phyloP scores from a whole-genome alignment of 2,113 vertebrate genomes.

The Zootoca vivipara region DNA sequence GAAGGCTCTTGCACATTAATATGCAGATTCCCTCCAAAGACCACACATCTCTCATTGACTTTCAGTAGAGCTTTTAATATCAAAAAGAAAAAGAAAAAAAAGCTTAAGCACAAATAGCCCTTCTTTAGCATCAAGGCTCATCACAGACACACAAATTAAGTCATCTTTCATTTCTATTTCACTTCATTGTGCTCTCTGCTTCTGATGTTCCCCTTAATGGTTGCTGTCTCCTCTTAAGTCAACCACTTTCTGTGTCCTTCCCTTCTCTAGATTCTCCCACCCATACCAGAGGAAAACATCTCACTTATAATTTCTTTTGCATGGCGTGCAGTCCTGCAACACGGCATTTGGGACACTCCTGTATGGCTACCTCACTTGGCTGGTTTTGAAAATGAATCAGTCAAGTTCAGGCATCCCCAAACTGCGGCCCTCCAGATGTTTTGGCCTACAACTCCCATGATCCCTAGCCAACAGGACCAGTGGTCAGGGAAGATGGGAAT shows the following conservation, averaged over 20 bases:
- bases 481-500: no score
- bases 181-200: background rate
- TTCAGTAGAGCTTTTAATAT: conserved; percentile 40
- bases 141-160: conserved; percentile 43
- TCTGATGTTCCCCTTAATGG: conserved; percentile 48
- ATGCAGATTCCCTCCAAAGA: conserved; percentile 63
- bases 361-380: background rate
- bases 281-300: conserved; percentile 14
- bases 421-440: no score
- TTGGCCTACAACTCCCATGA: no score
- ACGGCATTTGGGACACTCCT: no score
- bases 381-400: background rate
- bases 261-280: background rate
- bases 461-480: no score
- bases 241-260: background rate
- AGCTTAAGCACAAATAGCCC: conserved; percentile 30
- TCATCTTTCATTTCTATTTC: conserved; percentile 42
- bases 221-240: conserved; percentile 33
- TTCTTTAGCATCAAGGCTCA: conserved; percentile 48
- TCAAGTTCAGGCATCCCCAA: no score
- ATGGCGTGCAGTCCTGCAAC: no score
- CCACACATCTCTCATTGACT: conserved; percentile 46
- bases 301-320: background rate
- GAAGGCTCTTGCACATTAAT: conserved; percentile 64
- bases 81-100: conserved; percentile 47